Evolutionary conservation across 2,797 vertebrate genomes (phyloP).

Genomic region (Melanotaenia boesemani): DNA sequence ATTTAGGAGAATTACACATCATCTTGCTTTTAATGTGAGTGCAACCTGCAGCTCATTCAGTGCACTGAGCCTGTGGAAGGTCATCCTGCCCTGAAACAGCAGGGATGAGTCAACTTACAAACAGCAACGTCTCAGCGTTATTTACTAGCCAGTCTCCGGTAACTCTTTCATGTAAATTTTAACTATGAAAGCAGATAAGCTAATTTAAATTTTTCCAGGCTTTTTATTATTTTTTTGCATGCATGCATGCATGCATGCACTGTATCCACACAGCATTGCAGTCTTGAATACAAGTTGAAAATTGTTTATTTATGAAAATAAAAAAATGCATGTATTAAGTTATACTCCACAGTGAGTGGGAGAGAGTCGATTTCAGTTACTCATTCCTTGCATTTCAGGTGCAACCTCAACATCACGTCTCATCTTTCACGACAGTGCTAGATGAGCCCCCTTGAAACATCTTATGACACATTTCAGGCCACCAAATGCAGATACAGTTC

Average conservation of each 20-base stretch:
- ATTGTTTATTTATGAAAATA: background rate
- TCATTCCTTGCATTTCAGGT: conserved; percentile 10
- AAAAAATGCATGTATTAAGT: too few relatives aligned
- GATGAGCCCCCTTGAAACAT: background rate
- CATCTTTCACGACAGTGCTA: background rate
- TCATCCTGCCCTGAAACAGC: conserved; percentile 46
- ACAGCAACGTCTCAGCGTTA: conserved; percentile 27
- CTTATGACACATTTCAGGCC: conserved; percentile 4
- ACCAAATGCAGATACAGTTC: conserved; percentile 3
- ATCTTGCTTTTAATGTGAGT: conserved; percentile 28
- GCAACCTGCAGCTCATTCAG: conserved; percentile 17
- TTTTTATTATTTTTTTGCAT: background rate
- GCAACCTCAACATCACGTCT: background rate
- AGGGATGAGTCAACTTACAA: conserved; percentile 45
- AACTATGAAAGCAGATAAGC: background rate
- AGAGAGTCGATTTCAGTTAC: conserved; percentile 10
- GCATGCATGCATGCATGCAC: background rate
- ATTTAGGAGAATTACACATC: background rate
- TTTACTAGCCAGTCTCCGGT: conserved; percentile 11
- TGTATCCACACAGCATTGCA: background rate
- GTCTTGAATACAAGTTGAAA: background rate
- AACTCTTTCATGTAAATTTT: conserved; percentile 14
- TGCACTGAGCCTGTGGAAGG: conserved; percentile 38
- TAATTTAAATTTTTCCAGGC: background rate
- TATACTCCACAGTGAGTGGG: too few relatives aligned